Evolutionary conservation across 2,113 vertebrate species (phyloP).

Genomic region (Pelmatolapia mariae): DNA sequence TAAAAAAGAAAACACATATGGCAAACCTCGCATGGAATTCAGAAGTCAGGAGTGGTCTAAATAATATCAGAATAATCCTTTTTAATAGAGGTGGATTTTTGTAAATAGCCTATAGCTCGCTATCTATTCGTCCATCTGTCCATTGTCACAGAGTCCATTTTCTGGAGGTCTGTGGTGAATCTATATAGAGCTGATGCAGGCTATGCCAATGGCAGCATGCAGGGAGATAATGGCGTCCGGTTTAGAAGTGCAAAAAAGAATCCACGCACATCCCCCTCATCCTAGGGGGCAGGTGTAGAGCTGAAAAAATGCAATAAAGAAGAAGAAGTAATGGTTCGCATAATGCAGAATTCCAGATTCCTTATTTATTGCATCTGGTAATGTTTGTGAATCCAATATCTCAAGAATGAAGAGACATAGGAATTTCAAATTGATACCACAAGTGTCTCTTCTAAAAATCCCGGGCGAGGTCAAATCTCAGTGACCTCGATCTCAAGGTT

Average conservation of each 20-base stretch:
- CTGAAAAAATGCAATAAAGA: not conserved
- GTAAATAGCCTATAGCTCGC: not conserved
- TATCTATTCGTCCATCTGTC: not conserved
- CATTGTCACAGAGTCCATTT: not conserved
- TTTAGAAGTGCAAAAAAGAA: not conserved
- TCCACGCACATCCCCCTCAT: not conserved
- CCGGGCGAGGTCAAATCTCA: not conserved
- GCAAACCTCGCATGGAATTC: not conserved
- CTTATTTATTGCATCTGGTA: not conserved
- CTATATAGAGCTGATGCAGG: not conserved
- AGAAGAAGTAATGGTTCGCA: not conserved
- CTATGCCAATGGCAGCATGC: not conserved
- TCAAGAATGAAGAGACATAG: not conserved
- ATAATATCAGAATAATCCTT: not conserved
- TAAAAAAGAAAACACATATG: not conserved
- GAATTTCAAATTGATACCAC: not conserved
- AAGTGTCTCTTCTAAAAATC: not conserved
- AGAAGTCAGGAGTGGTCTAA: not conserved
- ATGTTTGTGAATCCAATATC: not conserved
- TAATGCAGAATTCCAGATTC: not conserved
- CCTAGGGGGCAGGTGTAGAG: not conserved
- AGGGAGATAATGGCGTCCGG: not conserved
- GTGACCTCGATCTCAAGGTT: not conserved
- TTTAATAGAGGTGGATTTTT: not conserved
- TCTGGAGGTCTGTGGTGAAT: not conserved